These are phyloP conservation scores for Rhegmatorhina hoffmannsi DNA, from an alignment of 2,113 vertebrate species.

Conservation along the genomic window DNA sequence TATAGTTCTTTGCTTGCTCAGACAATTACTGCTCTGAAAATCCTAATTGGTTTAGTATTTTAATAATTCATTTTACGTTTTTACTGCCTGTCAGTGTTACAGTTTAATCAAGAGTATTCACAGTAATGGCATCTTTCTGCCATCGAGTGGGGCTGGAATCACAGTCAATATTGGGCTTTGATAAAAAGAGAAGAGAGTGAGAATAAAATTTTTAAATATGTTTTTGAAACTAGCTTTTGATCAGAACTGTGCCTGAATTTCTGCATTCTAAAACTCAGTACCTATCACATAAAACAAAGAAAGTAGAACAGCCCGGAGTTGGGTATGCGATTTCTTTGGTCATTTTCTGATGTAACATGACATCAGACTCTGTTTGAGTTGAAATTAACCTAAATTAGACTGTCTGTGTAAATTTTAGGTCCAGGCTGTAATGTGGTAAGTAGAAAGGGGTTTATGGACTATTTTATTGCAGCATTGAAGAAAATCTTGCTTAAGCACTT, in stretches of 20 bases:
- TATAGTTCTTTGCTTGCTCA: slow-evolving; percentile 15
- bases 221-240: neutral
- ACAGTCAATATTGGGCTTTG: slow-evolving; percentile 25
- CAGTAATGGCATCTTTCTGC: slow-evolving; percentile 49
- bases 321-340: neutral
- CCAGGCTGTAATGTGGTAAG: neutral
- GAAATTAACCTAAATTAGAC: neutral
- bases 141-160: slow-evolving; percentile 50
- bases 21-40: slow-evolving; percentile 38
- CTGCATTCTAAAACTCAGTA: neutral
- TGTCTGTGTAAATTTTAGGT: neutral
- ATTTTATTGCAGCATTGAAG: neutral
- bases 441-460: neutral
- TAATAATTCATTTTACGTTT: slow-evolving; percentile 50
- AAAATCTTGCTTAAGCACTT: neutral
- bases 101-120: slow-evolving; percentile 27
- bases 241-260: neutral
- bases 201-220: slow-evolving; percentile 3
- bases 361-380: neutral
- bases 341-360: neutral
- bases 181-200: neutral
- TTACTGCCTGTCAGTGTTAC: slow-evolving; percentile 32
- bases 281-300: neutral
- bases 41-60: slow-evolving; percentile 38
- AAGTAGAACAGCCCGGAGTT: neutral